Conservation (phyloP, 2,888 invertebrate species). For the Tetanocera ferruginea region DNA sequence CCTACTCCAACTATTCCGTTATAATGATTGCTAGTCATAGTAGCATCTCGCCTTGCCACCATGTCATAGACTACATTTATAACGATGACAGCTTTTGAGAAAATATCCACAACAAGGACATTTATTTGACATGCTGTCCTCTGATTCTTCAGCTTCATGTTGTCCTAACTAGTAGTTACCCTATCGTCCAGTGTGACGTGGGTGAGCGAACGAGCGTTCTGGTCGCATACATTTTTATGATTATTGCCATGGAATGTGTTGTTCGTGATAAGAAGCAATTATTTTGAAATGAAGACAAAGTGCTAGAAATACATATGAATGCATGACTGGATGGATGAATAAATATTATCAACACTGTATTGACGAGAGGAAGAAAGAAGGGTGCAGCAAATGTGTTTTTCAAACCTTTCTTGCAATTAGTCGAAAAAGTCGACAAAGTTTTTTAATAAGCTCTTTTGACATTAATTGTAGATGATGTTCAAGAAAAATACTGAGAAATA, state of each 20-base stretch:
- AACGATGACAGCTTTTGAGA: slow-evolving; percentile 11
- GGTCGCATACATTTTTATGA: slow-evolving; percentile 14
- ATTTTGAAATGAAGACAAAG: slow-evolving; percentile 22
- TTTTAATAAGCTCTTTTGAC: no score
- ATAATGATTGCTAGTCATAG: no score
- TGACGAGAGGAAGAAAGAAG: neutral
- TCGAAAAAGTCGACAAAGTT: no score
- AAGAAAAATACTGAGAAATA: no score
- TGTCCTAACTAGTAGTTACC: neutral
- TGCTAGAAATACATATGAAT: neutral
- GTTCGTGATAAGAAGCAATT: slow-evolving; percentile 26
- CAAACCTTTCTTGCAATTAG: no score
- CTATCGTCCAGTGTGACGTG: neutral
- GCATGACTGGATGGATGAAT: neutral
- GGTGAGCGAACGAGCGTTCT: neutral
- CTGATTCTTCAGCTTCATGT: neutral
- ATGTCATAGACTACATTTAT: neutral
- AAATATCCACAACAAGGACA: slow-evolving; percentile 24
- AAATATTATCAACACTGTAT: neutral
- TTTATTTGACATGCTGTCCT: slow-evolving; percentile 30
- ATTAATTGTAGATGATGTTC: no score
- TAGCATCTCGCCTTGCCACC: neutral
- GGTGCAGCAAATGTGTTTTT: neutral
- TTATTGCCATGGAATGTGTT: slow-evolving; percentile 1
- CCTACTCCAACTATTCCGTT: no score